These are phyloP conservation scores for Amphipyra tragopoginis DNA, from an alignment of 2,888 invertebrate genomes.

Conservation along the genomic window DNA sequence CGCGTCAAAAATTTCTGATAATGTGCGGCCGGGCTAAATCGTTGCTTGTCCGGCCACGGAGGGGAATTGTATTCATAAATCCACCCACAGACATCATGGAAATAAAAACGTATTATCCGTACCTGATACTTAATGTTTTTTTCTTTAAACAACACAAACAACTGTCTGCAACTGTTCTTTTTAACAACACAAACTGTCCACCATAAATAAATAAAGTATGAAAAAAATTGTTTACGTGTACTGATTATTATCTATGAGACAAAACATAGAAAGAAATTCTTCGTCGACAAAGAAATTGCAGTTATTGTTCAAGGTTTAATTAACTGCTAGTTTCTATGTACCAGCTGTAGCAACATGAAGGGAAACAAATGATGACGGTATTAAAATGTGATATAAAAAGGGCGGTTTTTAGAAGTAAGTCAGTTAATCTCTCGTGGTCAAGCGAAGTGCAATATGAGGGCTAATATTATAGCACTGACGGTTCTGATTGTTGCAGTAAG, in stretches of 20 bases:
- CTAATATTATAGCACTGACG: background rate
- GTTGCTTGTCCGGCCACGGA: no score
- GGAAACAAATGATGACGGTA: background rate
- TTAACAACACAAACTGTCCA: no score
- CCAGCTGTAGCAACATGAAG: conserved; percentile 8
- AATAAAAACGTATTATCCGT: no score
- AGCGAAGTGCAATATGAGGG: conserved; percentile 17
- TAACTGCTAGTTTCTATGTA: background rate
- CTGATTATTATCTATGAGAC: no score
- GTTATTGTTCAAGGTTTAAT: conserved; percentile 1
- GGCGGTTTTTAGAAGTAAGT: background rate
- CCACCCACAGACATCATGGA: no score
- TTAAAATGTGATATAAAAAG: conserved; percentile 4
- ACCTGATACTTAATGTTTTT: no score
- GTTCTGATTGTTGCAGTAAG: conserved; percentile 18
- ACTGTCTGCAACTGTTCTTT: no score
- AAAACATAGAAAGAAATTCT: background rate
- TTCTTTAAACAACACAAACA: no score
- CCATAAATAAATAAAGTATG: no score
- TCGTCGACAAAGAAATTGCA: background rate
- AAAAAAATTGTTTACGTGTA: background rate
- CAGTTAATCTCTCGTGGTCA: conserved; percentile 4
- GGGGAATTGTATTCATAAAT: no score
- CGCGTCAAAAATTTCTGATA: no score
- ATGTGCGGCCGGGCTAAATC: no score